A percentile compares a stretch with the other conserved stretches of the same genome.
phyloP scores from a whole-genome alignment of 2,113 vertebrate species.

The Myiozetetes cayanensis region DNA sequence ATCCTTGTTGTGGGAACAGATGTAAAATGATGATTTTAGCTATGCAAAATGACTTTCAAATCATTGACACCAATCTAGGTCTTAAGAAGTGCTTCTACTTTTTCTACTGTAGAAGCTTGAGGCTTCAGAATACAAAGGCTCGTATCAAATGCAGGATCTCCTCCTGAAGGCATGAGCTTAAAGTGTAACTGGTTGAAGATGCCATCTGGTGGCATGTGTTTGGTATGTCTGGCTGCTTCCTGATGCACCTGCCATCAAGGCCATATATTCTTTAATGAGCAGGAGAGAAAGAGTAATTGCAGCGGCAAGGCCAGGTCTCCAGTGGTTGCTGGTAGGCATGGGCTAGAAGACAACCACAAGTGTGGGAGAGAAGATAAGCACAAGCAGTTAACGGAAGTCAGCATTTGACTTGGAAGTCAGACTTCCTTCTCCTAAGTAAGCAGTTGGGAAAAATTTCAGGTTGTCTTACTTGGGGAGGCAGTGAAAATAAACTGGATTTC shows the following conservation, averaged over 20 bases:
- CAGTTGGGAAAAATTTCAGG: neutral
- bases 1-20: neutral
- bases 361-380: neutral
- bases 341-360: neutral
- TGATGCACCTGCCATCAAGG: neutral
- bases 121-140: neutral
- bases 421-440: neutral
- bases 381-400: neutral
- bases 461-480: neutral
- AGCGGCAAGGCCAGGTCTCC: neutral
- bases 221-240: neutral
- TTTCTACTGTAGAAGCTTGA: neutral
- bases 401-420: neutral
- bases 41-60: neutral
- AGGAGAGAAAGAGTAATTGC: neutral
- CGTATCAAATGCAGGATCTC: neutral
- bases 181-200: conserved; percentile 25
- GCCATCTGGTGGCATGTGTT: conserved; percentile 26
- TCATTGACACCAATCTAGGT: fast-evolving
- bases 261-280: neutral
- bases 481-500: neutral
- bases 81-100: neutral
- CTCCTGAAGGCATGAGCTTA: neutral
- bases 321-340: neutral
- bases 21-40: neutral